phyloP scores from a whole-genome alignment of 2,113 vertebrate genomes.

The Cercocebus atys region DNA sequence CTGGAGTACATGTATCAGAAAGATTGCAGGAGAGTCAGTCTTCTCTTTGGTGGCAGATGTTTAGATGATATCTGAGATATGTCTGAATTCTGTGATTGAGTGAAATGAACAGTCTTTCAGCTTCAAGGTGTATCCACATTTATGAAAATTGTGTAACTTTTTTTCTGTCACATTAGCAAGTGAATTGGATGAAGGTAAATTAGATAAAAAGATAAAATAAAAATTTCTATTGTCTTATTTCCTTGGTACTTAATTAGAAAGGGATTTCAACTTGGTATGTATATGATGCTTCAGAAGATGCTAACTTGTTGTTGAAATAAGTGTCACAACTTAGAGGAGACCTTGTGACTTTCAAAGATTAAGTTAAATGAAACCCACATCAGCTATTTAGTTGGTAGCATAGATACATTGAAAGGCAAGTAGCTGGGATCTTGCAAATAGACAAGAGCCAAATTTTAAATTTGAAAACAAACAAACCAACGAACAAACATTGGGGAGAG shows the following conservation, averaged over 20 bases:
- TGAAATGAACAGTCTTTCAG: slow-evolving; percentile 1
- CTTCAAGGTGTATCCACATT: background rate
- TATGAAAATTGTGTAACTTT: background rate
- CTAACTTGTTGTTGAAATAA: slow-evolving; percentile 31
- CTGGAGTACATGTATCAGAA: background rate
- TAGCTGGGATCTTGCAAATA: slow-evolving; percentile 6
- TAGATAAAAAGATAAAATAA: background rate
- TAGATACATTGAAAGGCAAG: background rate
- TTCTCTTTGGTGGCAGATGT: background rate
- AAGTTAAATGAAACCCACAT: background rate
- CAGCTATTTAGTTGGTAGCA: slow-evolving; percentile 16
- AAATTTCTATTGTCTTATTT: slow-evolving; percentile 4
- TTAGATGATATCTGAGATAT: background rate
- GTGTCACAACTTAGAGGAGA: background rate
- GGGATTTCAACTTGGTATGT: slow-evolving; percentile 25
- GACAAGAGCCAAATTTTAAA: background rate
- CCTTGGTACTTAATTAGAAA: background rate
- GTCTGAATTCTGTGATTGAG: background rate
- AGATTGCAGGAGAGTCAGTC: background rate
- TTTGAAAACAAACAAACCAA: background rate
- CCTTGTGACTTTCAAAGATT: slow-evolving; percentile 20
- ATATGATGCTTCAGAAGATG: background rate
- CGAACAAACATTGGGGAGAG: background rate
- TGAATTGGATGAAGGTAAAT: background rate
- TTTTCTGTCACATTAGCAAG: background rate